Conservation (phyloP, 2,797 vertebrate species). For the Philypnodon macrostomus region DNA sequence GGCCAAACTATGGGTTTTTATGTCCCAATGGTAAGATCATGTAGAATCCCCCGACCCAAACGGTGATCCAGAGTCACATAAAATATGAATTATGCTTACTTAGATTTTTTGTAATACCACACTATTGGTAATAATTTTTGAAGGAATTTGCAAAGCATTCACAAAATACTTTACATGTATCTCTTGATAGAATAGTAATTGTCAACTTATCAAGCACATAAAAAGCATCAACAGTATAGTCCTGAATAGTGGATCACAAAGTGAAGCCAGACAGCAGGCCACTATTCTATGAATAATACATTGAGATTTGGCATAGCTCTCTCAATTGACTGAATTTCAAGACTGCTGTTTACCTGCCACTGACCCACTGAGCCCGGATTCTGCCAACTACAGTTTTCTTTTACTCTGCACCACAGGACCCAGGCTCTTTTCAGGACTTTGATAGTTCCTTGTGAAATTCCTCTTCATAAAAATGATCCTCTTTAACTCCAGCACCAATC, state of each 20-base stretch:
- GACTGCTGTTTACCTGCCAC: constrained; percentile 43
- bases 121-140: too few relatives aligned
- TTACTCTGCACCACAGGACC: constrained; percentile 34
- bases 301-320: not conserved
- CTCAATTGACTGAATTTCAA: constrained; percentile 7
- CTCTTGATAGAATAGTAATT: constrained; percentile 1
- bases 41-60: too few relatives aligned
- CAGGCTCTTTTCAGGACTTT: constrained; percentile 40
- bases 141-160: too few relatives aligned
- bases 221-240: not conserved
- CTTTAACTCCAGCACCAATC: constrained; percentile 29
- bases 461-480: constrained; percentile 31
- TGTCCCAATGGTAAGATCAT: too few relatives aligned
- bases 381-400: constrained; percentile 58
- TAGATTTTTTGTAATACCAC: too few relatives aligned
- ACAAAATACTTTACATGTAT: too few relatives aligned
- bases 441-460: constrained; percentile 55
- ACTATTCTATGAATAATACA: constrained; percentile 11
- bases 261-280: constrained; percentile 1
- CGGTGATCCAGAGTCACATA: too few relatives aligned
- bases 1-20: too few relatives aligned
- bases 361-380: constrained; percentile 34
- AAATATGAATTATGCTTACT: too few relatives aligned
- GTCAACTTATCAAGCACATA: not conserved
- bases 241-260: not conserved